Evolutionary conservation across 2,888 invertebrate genomes (phyloP), one percentile per base, ranked within the genome.

Genomic region (Theretra japonica): DNA sequence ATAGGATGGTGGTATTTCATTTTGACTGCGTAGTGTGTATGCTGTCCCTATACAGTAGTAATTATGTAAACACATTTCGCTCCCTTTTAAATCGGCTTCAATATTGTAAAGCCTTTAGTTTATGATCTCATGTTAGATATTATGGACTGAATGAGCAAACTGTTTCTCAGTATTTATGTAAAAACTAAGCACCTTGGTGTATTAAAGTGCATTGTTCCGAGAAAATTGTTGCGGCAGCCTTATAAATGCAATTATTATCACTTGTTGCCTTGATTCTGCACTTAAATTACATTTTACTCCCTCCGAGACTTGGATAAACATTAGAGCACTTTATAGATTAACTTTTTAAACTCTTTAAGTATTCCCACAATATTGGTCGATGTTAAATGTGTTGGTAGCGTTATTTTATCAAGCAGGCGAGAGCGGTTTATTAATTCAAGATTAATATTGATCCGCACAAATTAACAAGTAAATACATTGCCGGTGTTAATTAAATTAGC

Each of bases 181-280:
- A 23, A 7, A 65, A 4, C 41, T 48, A 23, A 62, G 21, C 28
- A 60, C 62, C 21, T 60, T 70, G 23, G 50, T 48, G 21, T 19
- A 25, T 68, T 68, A 41, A n/a, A 50, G 68, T 50, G 28, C 28
- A 28, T 30, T 70, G 48, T 59, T 50, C 7, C n/a, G 68, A 77
- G 80, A 76, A 82, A 80, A 86, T 81, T 80, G 80, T 83, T 80
- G 81, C 77, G 82, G 80, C 80, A 82, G 75, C 80, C 81, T 82
- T 78, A 77, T 80, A 83, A 85, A 87, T 82, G 79, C 79, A 84
- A 88, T 88, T 88, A 86, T 80, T 77, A 80, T 78, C 80, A 82
- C 83, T 84, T 82, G 81, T 81, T 83, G 82, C 83, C 77, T 75
- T 73, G 78, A 41, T 70, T 58, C 80, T 78, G 76, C 76, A 76